A percentile compares a stretch with the other conserved stretches of the same genome.
phyloP scores from a whole-genome alignment of 2,888 invertebrate species.

The Fragum sueziense region DNA sequence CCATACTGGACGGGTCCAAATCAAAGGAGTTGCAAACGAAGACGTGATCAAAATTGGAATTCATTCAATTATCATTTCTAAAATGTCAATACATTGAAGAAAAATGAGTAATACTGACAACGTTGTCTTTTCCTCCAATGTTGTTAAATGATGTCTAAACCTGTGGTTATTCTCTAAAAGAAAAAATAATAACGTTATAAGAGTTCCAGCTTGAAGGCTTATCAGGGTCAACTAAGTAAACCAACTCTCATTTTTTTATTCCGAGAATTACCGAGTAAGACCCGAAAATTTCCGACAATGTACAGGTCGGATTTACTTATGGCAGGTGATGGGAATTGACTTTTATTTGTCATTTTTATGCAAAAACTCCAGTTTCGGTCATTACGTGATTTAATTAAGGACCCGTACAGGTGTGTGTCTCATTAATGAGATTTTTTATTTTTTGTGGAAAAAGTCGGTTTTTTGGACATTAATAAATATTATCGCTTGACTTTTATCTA shows the following conservation, averaged over 20 bases:
- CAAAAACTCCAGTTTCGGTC: slow-evolving; percentile 11
- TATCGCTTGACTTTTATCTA: not conserved
- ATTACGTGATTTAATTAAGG: slow-evolving; percentile 12
- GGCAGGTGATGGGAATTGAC: slow-evolving; percentile 21
- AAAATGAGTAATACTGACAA: no score
- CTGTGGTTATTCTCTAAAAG: no score
- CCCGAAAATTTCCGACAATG: not conserved
- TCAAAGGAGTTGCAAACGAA: no score
- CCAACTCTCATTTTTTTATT: not conserved
- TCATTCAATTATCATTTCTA: no score
- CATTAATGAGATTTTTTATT: slow-evolving; percentile 15
- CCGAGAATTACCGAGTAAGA: not conserved
- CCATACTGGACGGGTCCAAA: no score
- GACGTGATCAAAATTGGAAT: no score
- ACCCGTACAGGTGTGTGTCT: slow-evolving; percentile 14
- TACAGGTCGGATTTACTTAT: not conserved
- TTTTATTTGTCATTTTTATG: slow-evolving; percentile 24
- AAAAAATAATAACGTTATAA: no score
- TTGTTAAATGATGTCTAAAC: no score
- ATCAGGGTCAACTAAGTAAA: no score
- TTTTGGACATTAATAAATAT: not conserved
- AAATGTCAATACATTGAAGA: no score
- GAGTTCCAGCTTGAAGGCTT: no score
- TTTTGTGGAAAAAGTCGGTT: not conserved
- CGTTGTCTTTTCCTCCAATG: no score